These are phyloP conservation scores for Epinotia demarniana DNA, from an alignment of 2,888 invertebrate genomes.

Conservation along the genomic window DNA sequence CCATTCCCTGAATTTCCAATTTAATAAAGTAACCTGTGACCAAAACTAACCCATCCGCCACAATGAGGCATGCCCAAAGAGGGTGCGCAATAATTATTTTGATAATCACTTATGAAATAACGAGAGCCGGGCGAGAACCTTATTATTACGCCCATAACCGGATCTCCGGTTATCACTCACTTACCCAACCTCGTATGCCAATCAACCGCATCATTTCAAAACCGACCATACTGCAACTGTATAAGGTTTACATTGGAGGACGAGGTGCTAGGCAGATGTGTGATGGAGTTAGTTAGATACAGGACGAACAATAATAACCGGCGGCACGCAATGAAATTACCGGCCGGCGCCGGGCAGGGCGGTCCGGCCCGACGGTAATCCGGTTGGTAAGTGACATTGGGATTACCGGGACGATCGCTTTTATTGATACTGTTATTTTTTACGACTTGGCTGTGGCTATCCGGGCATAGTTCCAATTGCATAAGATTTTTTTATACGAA, in stretches of 20 bases:
- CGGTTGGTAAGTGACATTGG: constrained; percentile 58
- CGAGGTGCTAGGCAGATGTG: neutral
- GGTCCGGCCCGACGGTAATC: constrained; percentile 55
- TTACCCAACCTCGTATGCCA: constrained; percentile 12
- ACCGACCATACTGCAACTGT: neutral
- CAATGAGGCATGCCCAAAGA: constrained; percentile 26
- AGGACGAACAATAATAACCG: constrained; percentile 67
- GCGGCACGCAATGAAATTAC: constrained; percentile 70
- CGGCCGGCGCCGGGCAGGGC: constrained; percentile 50
- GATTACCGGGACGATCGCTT: constrained; percentile 50
- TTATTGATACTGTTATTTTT: constrained; percentile 56
- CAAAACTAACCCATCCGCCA: constrained; percentile 13
- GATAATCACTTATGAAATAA: constrained; percentile 57
- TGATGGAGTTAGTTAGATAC: neutral
- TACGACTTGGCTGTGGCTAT: constrained; percentile 47
- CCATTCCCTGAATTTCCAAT: neutral
- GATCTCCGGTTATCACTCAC: constrained; percentile 60
- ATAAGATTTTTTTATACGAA: too few relatives aligned
- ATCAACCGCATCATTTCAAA: neutral
- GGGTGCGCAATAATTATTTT: constrained; percentile 44
- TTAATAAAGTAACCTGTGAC: constrained; percentile 3
- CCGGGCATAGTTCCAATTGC: neutral
- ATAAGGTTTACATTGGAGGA: constrained; percentile 1
- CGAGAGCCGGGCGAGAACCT: constrained; percentile 55
- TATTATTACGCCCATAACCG: constrained; percentile 64